Percentiles rank a stretch among this genome's conserved stretches.
phyloP scores from a whole-genome alignment of 2,113 vertebrate species.

The Myocastor coypus region DNA sequence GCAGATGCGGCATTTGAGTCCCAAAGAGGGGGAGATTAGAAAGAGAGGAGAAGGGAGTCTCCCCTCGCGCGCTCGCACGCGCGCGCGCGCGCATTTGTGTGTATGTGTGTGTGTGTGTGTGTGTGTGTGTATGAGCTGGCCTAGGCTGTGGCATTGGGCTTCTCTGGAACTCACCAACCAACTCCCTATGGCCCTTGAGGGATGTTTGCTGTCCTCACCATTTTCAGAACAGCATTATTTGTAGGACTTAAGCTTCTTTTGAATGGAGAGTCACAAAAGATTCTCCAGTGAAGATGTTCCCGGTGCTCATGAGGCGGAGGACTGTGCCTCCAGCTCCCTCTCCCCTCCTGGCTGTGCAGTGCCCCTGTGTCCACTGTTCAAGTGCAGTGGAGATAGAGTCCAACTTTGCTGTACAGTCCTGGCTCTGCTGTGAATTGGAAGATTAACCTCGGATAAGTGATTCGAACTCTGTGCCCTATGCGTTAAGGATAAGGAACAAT shows the following conservation, averaged over 20 bases:
- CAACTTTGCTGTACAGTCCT: not conserved
- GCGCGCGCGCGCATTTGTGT: too few relatives aligned
- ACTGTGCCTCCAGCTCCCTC: not conserved
- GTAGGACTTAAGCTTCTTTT: not conserved
- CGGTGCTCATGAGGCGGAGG: not conserved
- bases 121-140: too few relatives aligned
- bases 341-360: not conserved
- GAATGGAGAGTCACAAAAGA: not conserved
- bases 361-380: not conserved
- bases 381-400: not conserved
- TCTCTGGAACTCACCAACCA: rapidly evolving
- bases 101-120: too few relatives aligned
- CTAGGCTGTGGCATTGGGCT: not conserved
- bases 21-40: not conserved
- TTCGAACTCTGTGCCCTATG: not conserved
- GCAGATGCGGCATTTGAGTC: too few relatives aligned
- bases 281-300: too few relatives aligned
- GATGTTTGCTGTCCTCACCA: too few relatives aligned
- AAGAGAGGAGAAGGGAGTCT: not conserved
- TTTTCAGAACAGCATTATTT: not conserved
- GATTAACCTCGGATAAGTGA: not conserved
- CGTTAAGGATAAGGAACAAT: not conserved
- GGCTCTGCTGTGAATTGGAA: not conserved
- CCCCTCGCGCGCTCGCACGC: not conserved
- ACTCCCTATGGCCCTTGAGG: not conserved